A percentile compares a stretch with the other conserved stretches of the same genome.
Evolutionary conservation across 92 coral and sea anemone genomes (phyloP).

Genomic region (Scolanthus callimorphus): DNA sequence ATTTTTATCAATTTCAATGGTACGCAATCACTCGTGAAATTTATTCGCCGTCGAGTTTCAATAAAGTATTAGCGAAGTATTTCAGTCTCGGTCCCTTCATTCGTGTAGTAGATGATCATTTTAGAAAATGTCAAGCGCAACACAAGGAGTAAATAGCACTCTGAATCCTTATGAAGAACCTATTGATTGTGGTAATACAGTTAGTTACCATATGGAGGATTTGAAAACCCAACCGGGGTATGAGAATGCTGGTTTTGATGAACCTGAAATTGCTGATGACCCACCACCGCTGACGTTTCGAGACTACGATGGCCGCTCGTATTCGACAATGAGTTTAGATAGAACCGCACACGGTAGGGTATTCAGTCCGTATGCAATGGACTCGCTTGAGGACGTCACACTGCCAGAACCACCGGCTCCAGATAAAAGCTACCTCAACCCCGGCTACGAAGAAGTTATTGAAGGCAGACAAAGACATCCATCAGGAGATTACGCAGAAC

Average conservation of each 20-base stretch:
- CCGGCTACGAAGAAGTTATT: conserved; percentile 11
- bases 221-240: not conserved
- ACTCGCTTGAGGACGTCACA: not conserved
- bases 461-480: conserved; percentile 1
- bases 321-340: conserved; percentile 1
- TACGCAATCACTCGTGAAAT: too few species aligned
- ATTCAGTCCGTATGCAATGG: conserved; percentile 20
- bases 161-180: too few species aligned
- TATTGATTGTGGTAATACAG: too few species aligned
- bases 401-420: not conserved
- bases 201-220: too few species aligned
- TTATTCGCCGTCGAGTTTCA: too few species aligned
- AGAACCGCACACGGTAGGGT: conserved; percentile 6
- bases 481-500: not conserved
- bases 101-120: too few species aligned
- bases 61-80: too few species aligned
- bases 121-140: too few species aligned
- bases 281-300: not conserved
- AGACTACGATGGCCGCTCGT: not conserved
- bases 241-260: not conserved
- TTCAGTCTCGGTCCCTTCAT: too few species aligned
- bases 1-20: too few species aligned
- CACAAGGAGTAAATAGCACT: too few species aligned
- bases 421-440: conserved; percentile 1
- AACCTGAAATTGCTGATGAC: not conserved